Evolutionary conservation across 2,797 vertebrate genomes (phyloP).

Genomic region (Gouania willdenowi): DNA sequence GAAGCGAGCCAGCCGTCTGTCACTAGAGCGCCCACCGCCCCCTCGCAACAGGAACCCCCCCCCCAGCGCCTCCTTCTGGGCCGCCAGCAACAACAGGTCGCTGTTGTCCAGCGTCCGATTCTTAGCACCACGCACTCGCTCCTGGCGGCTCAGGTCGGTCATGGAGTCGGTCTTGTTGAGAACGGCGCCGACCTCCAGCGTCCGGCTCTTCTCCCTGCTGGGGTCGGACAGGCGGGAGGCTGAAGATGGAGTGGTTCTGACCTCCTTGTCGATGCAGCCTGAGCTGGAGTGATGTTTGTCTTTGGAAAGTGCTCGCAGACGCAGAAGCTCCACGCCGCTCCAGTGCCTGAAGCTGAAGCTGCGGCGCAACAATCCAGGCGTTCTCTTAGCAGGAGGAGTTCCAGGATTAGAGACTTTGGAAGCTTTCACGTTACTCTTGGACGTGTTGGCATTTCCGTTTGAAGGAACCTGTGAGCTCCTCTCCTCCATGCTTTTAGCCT

Average conservation of each 20-base stretch:
- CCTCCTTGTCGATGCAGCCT: constrained; percentile 57
- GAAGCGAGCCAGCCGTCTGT: constrained; percentile 83
- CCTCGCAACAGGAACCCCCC: constrained; percentile 53
- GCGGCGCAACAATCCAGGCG: constrained; percentile 72
- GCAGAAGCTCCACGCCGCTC: constrained; percentile 74
- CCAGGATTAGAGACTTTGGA: background rate
- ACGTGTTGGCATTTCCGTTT: background rate
- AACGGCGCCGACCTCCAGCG: constrained; percentile 81
- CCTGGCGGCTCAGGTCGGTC: constrained; percentile 76
- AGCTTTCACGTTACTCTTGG: constrained; percentile 28
- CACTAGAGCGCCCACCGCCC: constrained; percentile 55
- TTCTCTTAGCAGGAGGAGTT: constrained; percentile 41
- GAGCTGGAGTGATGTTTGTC: constrained; percentile 85
- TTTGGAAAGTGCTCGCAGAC: constrained; percentile 65
- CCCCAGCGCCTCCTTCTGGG: constrained; percentile 50
- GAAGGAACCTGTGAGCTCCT: background rate
- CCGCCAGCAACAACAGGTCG: constrained; percentile 79
- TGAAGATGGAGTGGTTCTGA: background rate
- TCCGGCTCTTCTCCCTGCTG: constrained; percentile 72
- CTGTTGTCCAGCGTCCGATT: constrained; percentile 93
- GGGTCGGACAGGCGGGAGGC: background rate
- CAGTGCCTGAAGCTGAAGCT: constrained; percentile 91
- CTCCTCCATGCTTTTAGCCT: constrained; percentile 64
- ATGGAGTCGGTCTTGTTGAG: constrained; percentile 74
- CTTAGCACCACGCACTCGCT: constrained; percentile 77